phyloP scores from a whole-genome alignment of 2,888 invertebrate species.

The Trichogramma evanescens region DNA sequence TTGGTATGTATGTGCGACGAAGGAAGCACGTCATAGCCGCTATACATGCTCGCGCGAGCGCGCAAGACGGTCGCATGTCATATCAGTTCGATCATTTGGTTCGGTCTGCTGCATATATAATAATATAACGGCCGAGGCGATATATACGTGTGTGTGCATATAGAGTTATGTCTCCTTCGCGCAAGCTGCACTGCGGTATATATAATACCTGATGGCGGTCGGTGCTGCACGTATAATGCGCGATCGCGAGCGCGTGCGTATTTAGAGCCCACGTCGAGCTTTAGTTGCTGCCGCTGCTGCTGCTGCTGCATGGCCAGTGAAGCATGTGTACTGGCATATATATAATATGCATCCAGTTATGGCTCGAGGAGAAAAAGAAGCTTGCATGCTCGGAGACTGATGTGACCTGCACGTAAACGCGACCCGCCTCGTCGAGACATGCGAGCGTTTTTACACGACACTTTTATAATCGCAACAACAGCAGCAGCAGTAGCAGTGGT shows the following conservation, averaged over 20 bases:
- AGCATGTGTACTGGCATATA: no score
- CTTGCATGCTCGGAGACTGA: slow-evolving; percentile 48
- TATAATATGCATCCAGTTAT: no score
- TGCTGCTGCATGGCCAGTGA: no score
- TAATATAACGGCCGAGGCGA: neutral
- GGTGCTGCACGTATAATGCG: slow-evolving; percentile 37
- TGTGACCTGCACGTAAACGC: slow-evolving; percentile 34
- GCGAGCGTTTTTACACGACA: slow-evolving; percentile 34
- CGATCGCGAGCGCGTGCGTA: slow-evolving; percentile 8
- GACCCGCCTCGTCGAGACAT: slow-evolving; percentile 47
- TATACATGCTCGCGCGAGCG: neutral
- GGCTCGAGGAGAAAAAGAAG: slow-evolving; percentile 11
- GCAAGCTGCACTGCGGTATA: slow-evolving; percentile 30
- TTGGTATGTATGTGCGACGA: slow-evolving; percentile 10
- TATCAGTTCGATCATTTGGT: slow-evolving; percentile 45
- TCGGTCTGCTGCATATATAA: slow-evolving; percentile 19
- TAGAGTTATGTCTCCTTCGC: slow-evolving; percentile 24
- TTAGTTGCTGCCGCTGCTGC: slow-evolving; percentile 27
- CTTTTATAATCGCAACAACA: neutral
- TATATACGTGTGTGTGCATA: slow-evolving; percentile 45
- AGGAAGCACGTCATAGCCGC: slow-evolving; percentile 9
- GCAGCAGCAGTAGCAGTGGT: no score
- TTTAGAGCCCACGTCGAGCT: slow-evolving; percentile 27
- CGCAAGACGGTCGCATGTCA: slow-evolving; percentile 47
- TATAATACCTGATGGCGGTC: slow-evolving; percentile 26